Evolutionary conservation across 2,113 vertebrate genomes (phyloP), one percentile per base, ranked within the genome.

Genomic region (Ctenomys sociabilis): DNA sequence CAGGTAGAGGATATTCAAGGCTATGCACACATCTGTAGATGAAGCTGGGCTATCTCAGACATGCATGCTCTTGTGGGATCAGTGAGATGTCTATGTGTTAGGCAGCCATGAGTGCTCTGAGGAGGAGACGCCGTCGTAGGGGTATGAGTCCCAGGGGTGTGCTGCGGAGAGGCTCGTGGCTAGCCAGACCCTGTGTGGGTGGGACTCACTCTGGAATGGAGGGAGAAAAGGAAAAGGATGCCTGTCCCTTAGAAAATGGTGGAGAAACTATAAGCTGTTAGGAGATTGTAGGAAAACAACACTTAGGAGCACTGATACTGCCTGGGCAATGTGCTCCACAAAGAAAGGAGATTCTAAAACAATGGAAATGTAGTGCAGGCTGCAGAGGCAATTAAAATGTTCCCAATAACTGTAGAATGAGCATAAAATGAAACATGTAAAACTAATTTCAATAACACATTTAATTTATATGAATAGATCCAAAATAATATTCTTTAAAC

Each of bases 1-100:
- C 45, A 13, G 10, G 30, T 21, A 3, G 4, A 43, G 26, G 13
- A 12, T 22, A 77, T 64, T 19, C 19, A 61, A 22, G 49, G 30
- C 63, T 68, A 5, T 0, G 0, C 45, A 6, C 59, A 7, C 12
- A 22, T 26, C 0, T 19, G 5, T 7, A 5, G 45, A 87, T 2
- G 5, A 37, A 3, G 14, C 12, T 45, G n/a, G 22, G 4, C 40
- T 40, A 22, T 40, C 88, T 88, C 61, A 57, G 16, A 19, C 49
- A 24, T 1, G 11, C n/a, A 1, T 26, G 9, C 9, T 17, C 14
- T 57, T 43, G 7, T 77, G 5, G 17, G 28, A n/a, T 61, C 35
- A 86, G 43, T 64, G 52, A 64, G 61, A 43, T 11, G 3, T 43
- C 21, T 35, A 0, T 61, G 43, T 8, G 30, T 57, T 3, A 84